These are phyloP conservation scores for Pilophorus perplexus DNA, from an alignment of 2,888 invertebrate genomes.

Conservation along the genomic window DNA sequence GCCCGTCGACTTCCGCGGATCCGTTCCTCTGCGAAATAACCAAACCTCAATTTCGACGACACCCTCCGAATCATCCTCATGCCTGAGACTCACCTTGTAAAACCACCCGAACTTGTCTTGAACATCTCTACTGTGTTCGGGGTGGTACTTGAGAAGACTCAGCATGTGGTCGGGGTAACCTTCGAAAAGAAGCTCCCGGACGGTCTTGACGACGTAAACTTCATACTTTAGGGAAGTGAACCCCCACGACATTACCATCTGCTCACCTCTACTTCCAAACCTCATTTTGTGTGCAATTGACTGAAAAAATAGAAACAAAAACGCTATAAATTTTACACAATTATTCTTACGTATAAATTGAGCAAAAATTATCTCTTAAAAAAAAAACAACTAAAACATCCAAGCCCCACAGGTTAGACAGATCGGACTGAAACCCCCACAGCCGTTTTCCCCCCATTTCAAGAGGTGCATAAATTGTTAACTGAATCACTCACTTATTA, in stretches of 20 bases:
- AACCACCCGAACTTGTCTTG: conserved; percentile 85
- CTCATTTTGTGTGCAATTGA: conserved; percentile 44
- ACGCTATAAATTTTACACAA: too few species aligned
- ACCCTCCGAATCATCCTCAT: conserved; percentile 73
- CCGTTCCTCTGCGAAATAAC: conserved; percentile 70
- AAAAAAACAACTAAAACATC: too few species aligned
- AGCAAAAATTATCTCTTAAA: too few species aligned
- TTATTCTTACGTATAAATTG: background rate
- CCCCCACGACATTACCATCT: conserved; percentile 47
- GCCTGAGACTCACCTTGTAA: conserved; percentile 57
- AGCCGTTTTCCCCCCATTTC: too few species aligned
- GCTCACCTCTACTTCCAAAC: conserved; percentile 53
- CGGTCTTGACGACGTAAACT: conserved; percentile 59
- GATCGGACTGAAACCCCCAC: too few species aligned
- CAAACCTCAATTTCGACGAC: too few species aligned
- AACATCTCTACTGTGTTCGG: conserved; percentile 49
- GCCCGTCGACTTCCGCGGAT: conserved; percentile 68
- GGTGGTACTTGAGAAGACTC: conserved; percentile 51
- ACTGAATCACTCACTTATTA: too few species aligned
- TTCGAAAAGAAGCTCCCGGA: conserved; percentile 70
- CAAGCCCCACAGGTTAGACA: too few species aligned
- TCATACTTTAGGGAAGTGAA: conserved; percentile 55
- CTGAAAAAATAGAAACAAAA: conserved; percentile 42
- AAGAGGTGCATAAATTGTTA: too few species aligned
- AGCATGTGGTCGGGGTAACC: conserved; percentile 76